A percentile compares a stretch with the other conserved stretches of the same genome.
phyloP scores from a whole-genome alignment of 2,888 invertebrate genomes.

The Drosophila algonquin region DNA sequence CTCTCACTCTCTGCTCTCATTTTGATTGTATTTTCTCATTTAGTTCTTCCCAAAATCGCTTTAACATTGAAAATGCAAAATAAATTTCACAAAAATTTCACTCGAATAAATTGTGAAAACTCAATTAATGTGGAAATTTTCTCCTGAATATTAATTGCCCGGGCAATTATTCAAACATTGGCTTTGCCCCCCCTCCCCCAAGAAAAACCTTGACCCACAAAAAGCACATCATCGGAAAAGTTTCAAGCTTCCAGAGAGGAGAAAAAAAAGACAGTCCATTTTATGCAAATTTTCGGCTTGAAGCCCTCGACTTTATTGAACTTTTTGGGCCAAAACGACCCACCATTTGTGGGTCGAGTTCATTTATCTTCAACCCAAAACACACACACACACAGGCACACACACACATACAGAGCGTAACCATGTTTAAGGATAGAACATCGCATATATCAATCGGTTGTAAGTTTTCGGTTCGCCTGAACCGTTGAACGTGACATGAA shows the following conservation, averaged over 20 bases:
- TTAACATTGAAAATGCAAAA: background rate
- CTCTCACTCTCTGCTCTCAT: no score
- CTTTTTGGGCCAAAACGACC: slow-evolving; percentile 36
- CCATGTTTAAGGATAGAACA: background rate
- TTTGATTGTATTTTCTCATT: background rate
- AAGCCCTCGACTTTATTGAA: slow-evolving; percentile 41
- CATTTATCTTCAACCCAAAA: slow-evolving; percentile 49
- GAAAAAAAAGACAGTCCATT: slow-evolving; percentile 17
- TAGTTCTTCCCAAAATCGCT: background rate
- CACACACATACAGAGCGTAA: background rate
- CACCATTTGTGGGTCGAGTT: slow-evolving; percentile 43
- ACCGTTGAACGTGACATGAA: slow-evolving; percentile 79
- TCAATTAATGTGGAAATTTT: background rate
- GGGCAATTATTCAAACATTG: slow-evolving; percentile 17
- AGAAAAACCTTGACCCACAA: slow-evolving; percentile 50
- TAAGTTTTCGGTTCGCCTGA: slow-evolving; percentile 60
- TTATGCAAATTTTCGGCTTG: slow-evolving; percentile 61
- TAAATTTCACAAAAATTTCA: no score
- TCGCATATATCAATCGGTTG: slow-evolving; percentile 73
- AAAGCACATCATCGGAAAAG: slow-evolving; percentile 22
- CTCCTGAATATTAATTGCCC: slow-evolving; percentile 10
- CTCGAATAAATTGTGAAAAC: background rate
- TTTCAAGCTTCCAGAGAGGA: background rate
- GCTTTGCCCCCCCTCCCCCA: background rate
- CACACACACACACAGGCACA: slow-evolving; percentile 18